Base-by-base conservation (phyloP, 2,113 vertebrate genomes). In the Periophthalmus modestus region DNA sequence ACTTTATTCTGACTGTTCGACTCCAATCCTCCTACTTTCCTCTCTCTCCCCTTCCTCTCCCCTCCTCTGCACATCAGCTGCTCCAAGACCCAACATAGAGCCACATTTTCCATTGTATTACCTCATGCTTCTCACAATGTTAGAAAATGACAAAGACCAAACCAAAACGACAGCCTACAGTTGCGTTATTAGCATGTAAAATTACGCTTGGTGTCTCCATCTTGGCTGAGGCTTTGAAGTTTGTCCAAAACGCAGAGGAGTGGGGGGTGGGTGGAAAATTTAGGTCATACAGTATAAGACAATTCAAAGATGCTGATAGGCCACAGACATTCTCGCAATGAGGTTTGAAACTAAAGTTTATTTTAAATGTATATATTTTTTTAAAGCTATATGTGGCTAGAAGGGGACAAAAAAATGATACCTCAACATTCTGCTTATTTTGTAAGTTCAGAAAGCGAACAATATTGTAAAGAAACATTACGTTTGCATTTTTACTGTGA, bases 191-290 rank as follows among this genome's bases (percentile, higher is more conserved):
- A 70, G 66, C 76, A 58, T 57, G 55, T 55, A 71, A 87, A 87
- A 89, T 91, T 89, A 83, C 77, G 54, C 68, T 55, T 76, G 4
- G 66, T 68, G 74, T 48, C 72, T 57, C 76, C 82, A 80, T 81
- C 69, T 52, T 71, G 21, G n/a, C 74, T 72, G 18, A 55, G 61
- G 80, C 74, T 92, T 89, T 91, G 82, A 90, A 89, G 85, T 85
- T 81, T 83, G 78, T 80, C 85, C 74, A 59, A 47, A 65, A 82
- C 86, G 75, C 84, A 62, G 48, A 78, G 19, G n/a, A 65, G 43
- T 68, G 19, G 55, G 72, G 80, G 83, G 78, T 76, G 52, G 78
- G 54, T 72, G 0, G 1, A 72, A 69, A 87, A 87, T 89, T 76
- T 88, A 84, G 85, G 89, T 88, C 83, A 85, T 73, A n/a, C 52